Evolutionary conservation across 2,888 invertebrate genomes (phyloP), one percentile per base, ranked within the genome.

Genomic region (Drosophila nr. perissopoda): DNA sequence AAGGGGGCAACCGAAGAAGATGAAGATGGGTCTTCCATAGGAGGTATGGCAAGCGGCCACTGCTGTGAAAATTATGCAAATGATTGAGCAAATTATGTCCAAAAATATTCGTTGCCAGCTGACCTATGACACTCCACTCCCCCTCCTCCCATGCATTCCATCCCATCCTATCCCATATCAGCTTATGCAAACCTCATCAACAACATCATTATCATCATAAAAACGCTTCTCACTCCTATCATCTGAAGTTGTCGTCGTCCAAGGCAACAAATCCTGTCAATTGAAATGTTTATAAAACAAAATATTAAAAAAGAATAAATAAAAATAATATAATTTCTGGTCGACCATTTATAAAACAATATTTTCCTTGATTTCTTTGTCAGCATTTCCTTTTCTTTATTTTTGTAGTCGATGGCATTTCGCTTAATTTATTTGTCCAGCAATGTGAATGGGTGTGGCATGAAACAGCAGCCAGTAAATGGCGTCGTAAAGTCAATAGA

Each of bases 11-110:
- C 11, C 1, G 16, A 31, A 18, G n/a, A 40, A 10, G 21, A 7
- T 8, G 11, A 18, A 25, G 48, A 34, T 33, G 29, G 34, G 13
- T 2, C 11, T 59, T 46, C 18, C 25, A 13, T 25, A 18, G 51
- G 46, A 48, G 60, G 46, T 4, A 67, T 57, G 73, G 48, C 56
- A 65, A 51, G 56, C 61, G 69, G 64, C 75, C 79, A 76, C 72
- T 73, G 59, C 74, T 84, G 77, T 82, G 72, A 74, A 84, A 82
- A 88, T 89, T 89, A 88, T 88, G 88, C 85, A 88, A 88, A 89
- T 88, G 83, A 85, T 89, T 88, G 89, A 74, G 79, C 85, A 88
- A 87, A 89, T 87, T 78, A 84, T 84, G 87, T 84, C 84, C 79
- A 87, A 78, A 76, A 68, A 72, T 70, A 62, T 58, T 64, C 58